phyloP scores from a whole-genome alignment of 2,888 invertebrate species.

The Eumerus sabulonum region DNA sequence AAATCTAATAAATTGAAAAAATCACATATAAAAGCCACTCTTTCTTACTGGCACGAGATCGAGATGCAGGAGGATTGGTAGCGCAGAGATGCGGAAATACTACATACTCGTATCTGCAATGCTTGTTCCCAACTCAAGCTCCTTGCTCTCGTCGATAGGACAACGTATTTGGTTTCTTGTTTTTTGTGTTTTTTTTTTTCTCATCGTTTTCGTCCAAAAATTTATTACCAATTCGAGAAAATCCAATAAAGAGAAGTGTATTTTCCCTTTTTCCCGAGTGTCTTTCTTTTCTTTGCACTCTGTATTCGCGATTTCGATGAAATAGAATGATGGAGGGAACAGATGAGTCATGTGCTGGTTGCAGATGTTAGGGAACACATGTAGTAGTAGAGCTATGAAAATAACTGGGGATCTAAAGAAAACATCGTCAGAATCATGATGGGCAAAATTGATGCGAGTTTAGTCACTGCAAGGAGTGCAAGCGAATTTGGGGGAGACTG shows the following conservation, averaged over 20 bases:
- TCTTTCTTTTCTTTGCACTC: background rate
- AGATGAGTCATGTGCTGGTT: constrained; percentile 14
- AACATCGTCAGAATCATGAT: constrained; percentile 14
- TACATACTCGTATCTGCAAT: constrained; percentile 16
- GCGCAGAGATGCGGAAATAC: background rate
- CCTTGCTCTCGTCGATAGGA: background rate
- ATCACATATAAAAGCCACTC: constrained; percentile 53
- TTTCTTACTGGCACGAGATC: background rate
- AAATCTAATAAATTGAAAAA: constrained; percentile 61
- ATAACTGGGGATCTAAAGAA: constrained; percentile 5
- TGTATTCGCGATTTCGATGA: background rate
- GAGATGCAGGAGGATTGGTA: background rate
- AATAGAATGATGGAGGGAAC: constrained; percentile 16
- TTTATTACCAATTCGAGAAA: constrained; percentile 40
- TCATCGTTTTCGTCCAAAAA: constrained; percentile 6
- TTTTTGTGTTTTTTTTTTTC: too few species aligned
- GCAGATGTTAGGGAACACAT: constrained; percentile 19
- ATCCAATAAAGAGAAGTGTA: constrained; percentile 47
- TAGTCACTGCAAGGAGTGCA: background rate
- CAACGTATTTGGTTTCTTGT: background rate
- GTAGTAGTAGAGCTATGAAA: constrained; percentile 9
- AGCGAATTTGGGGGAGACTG: too few species aligned
- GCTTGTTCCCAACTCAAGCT: constrained; percentile 3
- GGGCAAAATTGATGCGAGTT: constrained; percentile 3
- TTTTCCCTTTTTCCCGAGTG: too few species aligned